phyloP scores from a whole-genome alignment of 2,888 invertebrate genomes.

The Sturmia bella region DNA sequence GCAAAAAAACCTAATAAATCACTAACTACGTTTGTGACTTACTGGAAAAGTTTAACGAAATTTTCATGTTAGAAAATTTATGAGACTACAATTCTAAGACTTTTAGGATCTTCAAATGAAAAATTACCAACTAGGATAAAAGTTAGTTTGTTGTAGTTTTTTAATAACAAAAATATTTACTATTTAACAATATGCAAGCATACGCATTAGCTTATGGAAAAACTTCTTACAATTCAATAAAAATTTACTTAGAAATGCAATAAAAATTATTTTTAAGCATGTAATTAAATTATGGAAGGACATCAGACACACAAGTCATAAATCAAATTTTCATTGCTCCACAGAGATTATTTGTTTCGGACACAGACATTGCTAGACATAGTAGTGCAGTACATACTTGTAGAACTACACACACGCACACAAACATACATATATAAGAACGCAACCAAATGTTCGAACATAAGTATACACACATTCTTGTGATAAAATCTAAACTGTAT shows the following conservation, averaged over 20 bases:
- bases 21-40: too few species aligned
- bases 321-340: conserved; percentile 79
- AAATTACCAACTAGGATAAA: too few species aligned
- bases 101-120: too few species aligned
- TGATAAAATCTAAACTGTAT: conserved; percentile 40
- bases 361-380: conserved; percentile 50
- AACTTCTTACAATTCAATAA: conserved; percentile 25
- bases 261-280: conserved; percentile 63
- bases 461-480: not conserved
- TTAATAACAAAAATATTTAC: not conserved
- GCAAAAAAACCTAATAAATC: too few species aligned
- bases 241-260: conserved; percentile 21
- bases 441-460: too few species aligned
- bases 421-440: too few species aligned
- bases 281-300: conserved; percentile 81
- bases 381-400: not conserved
- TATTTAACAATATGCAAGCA: conserved; percentile 18
- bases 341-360: conserved; percentile 69
- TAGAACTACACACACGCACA: too few species aligned
- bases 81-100: too few species aligned
- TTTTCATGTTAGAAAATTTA: too few species aligned
- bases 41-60: too few species aligned
- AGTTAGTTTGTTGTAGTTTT: too few species aligned
- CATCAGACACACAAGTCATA: conserved; percentile 81
- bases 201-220: conserved; percentile 2